Percentiles rank a stretch among this genome's conserved stretches.
phyloP scores from a whole-genome alignment of 1,140 invertebrate genomes.

The Rhizoglyphus robini region DNA sequence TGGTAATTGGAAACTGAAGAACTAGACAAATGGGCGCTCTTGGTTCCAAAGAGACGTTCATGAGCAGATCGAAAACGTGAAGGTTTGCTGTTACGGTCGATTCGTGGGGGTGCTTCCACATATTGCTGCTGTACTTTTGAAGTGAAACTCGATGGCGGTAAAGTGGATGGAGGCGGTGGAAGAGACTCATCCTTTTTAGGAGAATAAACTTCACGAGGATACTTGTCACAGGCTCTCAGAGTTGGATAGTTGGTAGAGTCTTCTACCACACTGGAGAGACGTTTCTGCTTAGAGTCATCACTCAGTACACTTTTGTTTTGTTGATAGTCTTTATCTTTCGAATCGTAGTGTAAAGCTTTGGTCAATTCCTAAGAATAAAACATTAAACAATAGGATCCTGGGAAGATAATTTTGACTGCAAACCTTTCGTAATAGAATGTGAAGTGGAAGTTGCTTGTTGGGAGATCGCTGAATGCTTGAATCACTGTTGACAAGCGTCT shows the following conservation, averaged over 20 bases:
- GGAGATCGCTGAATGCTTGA: neutral
- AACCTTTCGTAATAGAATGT: conserved; percentile 20
- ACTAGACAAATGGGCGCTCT: too few relatives aligned
- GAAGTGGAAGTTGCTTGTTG: conserved; percentile 19
- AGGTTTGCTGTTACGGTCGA: conserved; percentile 61
- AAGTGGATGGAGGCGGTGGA: conserved; percentile 16
- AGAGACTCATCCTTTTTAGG: neutral
- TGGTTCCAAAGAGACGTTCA: conserved; percentile 29
- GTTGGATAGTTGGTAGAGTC: conserved; percentile 5
- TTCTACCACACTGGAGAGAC: conserved; percentile 23
- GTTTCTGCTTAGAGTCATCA: too few relatives aligned
- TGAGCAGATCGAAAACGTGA: conserved; percentile 33
- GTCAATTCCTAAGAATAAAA: conserved; percentile 18
- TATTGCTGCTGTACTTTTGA: conserved; percentile 31
- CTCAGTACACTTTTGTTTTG: conserved; percentile 25
- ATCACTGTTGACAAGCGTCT: too few relatives aligned
- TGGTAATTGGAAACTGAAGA: neutral
- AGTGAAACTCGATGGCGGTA: neutral
- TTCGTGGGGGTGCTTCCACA: conserved; percentile 62
- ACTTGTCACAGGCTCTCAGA: neutral
- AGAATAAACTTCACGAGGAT: neutral
- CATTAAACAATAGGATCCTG: neutral
- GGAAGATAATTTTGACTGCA: neutral
- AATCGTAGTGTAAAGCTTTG: conserved; percentile 4
- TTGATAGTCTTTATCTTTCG: neutral